These are phyloP conservation scores for Chloropsis hardwickii DNA, from an alignment of 2,113 vertebrate genomes.

Conservation along the genomic window DNA sequence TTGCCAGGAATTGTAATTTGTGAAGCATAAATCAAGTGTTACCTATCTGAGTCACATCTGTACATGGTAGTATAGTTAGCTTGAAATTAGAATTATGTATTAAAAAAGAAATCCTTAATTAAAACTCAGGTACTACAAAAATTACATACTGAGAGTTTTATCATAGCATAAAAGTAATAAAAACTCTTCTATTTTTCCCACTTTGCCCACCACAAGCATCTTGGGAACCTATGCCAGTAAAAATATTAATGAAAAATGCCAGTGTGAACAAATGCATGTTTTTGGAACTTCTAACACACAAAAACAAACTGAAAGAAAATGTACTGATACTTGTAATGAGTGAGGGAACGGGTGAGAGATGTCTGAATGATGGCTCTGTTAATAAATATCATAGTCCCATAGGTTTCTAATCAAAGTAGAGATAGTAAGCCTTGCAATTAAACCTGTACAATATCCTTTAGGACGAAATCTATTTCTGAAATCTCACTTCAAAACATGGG, in stretches of 20 bases:
- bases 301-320: conserved; percentile 34
- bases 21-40: conserved; percentile 7
- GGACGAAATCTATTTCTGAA: conserved; percentile 74
- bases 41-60: conserved; percentile 31
- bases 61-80: background rate
- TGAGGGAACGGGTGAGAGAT: background rate
- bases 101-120: conserved; percentile 38
- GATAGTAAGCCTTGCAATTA: conserved; percentile 68
- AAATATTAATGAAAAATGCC: conserved; percentile 69
- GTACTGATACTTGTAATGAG: background rate
- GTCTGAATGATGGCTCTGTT: conserved; percentile 50
- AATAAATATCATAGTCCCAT: conserved; percentile 55
- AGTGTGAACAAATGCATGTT: conserved; percentile 25
- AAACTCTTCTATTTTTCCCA: conserved; percentile 50
- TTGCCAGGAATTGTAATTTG: conserved; percentile 38
- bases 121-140: conserved; percentile 20
- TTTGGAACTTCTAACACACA: conserved; percentile 26
- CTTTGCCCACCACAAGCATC: conserved; percentile 37
- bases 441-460: conserved; percentile 66
- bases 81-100: conserved; percentile 1
- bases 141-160: conserved; percentile 2
- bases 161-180: conserved; percentile 33
- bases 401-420: conserved; percentile 65
- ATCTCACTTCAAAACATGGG: conserved; percentile 77
- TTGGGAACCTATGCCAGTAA: conserved; percentile 24